Conservation (phyloP, 2,113 vertebrate species). For the Lota lota region DNA sequence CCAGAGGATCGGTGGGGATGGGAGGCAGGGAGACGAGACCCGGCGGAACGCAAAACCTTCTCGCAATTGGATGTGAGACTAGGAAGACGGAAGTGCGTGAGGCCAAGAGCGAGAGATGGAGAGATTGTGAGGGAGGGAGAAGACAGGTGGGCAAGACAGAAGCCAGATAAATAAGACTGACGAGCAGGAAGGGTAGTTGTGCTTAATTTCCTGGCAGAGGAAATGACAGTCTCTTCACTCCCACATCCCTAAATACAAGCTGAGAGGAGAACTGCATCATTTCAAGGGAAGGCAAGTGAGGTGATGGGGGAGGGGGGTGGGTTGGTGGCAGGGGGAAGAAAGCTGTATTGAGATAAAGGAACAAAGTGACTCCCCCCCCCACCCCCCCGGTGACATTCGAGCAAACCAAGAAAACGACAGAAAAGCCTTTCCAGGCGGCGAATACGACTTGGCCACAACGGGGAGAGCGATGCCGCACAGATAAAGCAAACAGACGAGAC, state of each 20-base stretch:
- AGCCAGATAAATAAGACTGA: conserved; percentile 47
- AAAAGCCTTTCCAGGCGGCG: too few relatives aligned
- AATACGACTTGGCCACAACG: too few relatives aligned
- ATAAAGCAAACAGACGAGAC: too few relatives aligned
- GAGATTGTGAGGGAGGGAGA: conserved; percentile 15
- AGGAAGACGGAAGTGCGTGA: conserved; percentile 19
- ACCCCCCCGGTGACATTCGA: too few relatives aligned
- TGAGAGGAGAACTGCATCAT: conserved; percentile 39
- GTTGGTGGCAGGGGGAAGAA: neutral
- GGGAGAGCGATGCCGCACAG: too few relatives aligned
- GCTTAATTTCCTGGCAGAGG: conserved; percentile 52
- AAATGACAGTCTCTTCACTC: conserved; percentile 35
- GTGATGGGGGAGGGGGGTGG: conserved; percentile 2
- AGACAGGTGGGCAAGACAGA: conserved; percentile 29
- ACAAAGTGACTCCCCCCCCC: too few relatives aligned
- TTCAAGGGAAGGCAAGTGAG: conserved; percentile 35
- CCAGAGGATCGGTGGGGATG: conserved; percentile 11
- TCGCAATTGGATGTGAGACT: conserved; percentile 23
- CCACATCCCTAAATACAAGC: conserved; percentile 33
- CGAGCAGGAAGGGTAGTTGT: conserved; percentile 18
- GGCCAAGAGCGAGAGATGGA: conserved; percentile 26
- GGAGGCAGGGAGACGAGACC: too few relatives aligned
- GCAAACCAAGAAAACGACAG: too few relatives aligned
- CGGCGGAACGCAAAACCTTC: neutral
- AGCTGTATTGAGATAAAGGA: too few relatives aligned